Conservation (phyloP, 2,113 vertebrate species). For the Chroicocephalus ridibundus region DNA sequence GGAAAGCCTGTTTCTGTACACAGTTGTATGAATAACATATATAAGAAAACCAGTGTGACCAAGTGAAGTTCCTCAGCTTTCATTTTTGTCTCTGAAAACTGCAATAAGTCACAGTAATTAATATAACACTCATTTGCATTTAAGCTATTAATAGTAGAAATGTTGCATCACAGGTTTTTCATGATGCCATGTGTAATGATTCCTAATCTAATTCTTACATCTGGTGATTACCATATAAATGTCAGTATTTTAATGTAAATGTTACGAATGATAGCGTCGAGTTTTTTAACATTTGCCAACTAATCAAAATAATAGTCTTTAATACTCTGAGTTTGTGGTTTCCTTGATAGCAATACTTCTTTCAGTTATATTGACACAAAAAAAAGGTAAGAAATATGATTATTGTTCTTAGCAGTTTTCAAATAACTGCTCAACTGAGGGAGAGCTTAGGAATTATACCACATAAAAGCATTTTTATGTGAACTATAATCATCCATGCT, state of each 20-base stretch:
- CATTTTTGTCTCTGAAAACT: neutral
- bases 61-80: neutral
- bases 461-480: neutral
- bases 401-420: neutral
- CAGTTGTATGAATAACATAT: neutral
- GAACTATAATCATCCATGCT: neutral
- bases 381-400: neutral
- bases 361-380: neutral
- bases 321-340: neutral
- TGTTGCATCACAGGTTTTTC: neutral
- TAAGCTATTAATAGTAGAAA: neutral
- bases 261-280: neutral
- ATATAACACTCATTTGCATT: neutral
- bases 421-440: neutral
- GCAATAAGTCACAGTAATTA: neutral
- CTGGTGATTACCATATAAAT: conserved; percentile 15
- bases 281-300: neutral
- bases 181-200: neutral
- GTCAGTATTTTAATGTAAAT: conserved; percentile 2
- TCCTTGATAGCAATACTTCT: neutral
- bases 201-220: conserved; percentile 2
- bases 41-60: neutral
- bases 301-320: conserved; percentile 1
- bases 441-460: neutral
- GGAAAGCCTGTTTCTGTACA: neutral